Conservation (phyloP, 2,113 vertebrate species). For the Grallaria varia region DNA sequence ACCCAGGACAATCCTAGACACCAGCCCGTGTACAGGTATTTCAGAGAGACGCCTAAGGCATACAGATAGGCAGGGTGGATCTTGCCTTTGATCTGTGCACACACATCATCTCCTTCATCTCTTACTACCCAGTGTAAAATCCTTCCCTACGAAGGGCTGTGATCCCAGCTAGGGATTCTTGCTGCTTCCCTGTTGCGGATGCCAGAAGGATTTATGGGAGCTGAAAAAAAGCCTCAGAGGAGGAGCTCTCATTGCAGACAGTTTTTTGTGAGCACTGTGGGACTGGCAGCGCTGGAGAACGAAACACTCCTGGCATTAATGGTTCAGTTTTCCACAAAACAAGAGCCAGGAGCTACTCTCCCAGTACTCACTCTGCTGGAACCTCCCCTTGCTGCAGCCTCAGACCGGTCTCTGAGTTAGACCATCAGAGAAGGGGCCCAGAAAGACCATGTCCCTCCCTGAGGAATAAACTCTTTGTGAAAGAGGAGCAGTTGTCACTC, state of each 20-base stretch:
- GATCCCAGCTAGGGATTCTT: background rate
- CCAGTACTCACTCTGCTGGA: accelerated
- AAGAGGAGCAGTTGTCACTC: too few species aligned
- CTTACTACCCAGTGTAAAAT: background rate
- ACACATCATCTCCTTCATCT: background rate
- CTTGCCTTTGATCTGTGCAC: background rate
- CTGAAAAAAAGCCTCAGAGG: background rate
- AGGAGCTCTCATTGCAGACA: background rate
- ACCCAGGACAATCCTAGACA: background rate
- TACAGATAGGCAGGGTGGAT: accelerated
- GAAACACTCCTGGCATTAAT: background rate
- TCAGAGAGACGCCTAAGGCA: background rate
- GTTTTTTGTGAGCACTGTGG: background rate
- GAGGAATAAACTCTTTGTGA: background rate
- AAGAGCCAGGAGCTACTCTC: accelerated
- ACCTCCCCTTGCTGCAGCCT: accelerated
- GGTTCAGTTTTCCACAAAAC: accelerated
- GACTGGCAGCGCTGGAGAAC: background rate
- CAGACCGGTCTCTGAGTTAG: background rate
- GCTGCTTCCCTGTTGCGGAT: background rate
- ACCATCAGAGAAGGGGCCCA: background rate
- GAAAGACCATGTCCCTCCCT: accelerated
- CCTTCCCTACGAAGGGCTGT: background rate
- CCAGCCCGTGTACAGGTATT: background rate
- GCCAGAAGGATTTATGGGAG: background rate